Conservation (phyloP, 2,113 vertebrate genomes). For the Etheostoma cragini region DNA sequence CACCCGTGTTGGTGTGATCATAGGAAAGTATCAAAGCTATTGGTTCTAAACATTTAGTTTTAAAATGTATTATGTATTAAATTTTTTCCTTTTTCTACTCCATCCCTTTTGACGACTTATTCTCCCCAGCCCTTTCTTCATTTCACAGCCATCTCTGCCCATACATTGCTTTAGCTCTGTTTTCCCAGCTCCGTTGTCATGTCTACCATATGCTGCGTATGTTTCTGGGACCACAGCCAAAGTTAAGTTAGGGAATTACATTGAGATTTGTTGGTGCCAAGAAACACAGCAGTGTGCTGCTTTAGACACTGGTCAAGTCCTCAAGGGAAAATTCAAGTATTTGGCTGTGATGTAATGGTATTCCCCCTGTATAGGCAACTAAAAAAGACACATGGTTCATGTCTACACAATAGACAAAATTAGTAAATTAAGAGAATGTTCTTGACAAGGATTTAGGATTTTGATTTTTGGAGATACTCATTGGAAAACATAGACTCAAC, state of each 20-base stretch:
- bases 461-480: not conserved
- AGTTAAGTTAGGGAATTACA: slow-evolving; percentile 64
- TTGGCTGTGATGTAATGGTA: slow-evolving; percentile 59
- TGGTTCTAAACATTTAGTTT: not conserved
- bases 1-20: slow-evolving; percentile 6
- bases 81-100: not conserved
- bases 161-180: slow-evolving; percentile 1
- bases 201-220: slow-evolving; percentile 61
- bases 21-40: not conserved
- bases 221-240: slow-evolving; percentile 65
- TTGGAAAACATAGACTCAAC: slow-evolving; percentile 8
- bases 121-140: not conserved
- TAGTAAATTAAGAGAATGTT: not conserved
- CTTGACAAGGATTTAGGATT: not conserved
- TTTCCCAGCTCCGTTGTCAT: slow-evolving; percentile 34
- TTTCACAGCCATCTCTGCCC: slow-evolving; percentile 1
- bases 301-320: slow-evolving; percentile 48
- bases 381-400: not conserved
- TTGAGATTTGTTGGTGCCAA: slow-evolving; percentile 56
- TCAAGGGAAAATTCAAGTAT: slow-evolving; percentile 57
- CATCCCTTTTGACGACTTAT: not conserved
- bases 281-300: slow-evolving; percentile 52
- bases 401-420: not conserved
- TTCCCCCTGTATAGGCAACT: slow-evolving; percentile 37
- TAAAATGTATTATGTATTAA: slow-evolving; percentile 6